Evolutionary conservation across 2,888 invertebrate species (phyloP).

Genomic region (Sabatieria punctata): DNA sequence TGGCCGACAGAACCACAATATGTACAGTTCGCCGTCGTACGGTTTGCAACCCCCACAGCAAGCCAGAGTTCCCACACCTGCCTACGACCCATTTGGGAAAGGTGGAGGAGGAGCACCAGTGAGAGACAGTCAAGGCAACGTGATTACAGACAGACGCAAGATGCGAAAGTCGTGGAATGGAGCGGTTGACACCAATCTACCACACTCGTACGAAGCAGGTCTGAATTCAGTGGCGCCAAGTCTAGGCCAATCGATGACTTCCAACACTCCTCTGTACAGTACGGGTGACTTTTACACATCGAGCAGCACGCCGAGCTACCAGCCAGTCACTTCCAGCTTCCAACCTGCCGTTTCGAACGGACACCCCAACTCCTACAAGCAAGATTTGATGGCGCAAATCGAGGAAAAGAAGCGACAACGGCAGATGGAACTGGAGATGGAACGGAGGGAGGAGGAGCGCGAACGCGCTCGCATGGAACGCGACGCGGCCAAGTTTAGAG

Average conservation of each 20-base stretch:
- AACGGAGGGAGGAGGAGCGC: slow-evolving; percentile 16
- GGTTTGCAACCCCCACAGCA: not conserved
- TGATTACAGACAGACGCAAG: slow-evolving; percentile 7
- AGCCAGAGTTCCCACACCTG: too few relatives aligned
- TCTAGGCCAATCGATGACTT: too few relatives aligned
- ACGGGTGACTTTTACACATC: not conserved
- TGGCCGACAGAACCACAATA: not conserved
- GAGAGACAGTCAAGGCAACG: slow-evolving; percentile 5
- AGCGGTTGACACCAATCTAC: not conserved
- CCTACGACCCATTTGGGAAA: slow-evolving; percentile 9
- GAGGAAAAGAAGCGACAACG: slow-evolving; percentile 17
- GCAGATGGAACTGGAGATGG: slow-evolving; percentile 17
- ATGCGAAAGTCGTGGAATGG: not conserved
- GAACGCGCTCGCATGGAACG: slow-evolving; percentile 13
- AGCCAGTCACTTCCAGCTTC: too few relatives aligned
- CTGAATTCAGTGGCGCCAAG: not conserved
- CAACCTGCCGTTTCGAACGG: too few relatives aligned
- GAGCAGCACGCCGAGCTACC: not conserved
- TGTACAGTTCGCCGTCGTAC: not conserved
- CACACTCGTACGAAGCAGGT: not conserved
- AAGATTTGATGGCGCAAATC: slow-evolving; percentile 17
- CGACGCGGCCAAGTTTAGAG: not conserved
- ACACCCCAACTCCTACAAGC: slow-evolving; percentile 13
- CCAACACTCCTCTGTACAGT: not conserved
- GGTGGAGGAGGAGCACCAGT: slow-evolving; percentile 8